Percentiles rank a stretch among this genome's conserved stretches.
These are phyloP conservation scores for Gallinago jamesoni DNA, from an alignment of 2,113 vertebrate species.

Conservation along the genomic window DNA sequence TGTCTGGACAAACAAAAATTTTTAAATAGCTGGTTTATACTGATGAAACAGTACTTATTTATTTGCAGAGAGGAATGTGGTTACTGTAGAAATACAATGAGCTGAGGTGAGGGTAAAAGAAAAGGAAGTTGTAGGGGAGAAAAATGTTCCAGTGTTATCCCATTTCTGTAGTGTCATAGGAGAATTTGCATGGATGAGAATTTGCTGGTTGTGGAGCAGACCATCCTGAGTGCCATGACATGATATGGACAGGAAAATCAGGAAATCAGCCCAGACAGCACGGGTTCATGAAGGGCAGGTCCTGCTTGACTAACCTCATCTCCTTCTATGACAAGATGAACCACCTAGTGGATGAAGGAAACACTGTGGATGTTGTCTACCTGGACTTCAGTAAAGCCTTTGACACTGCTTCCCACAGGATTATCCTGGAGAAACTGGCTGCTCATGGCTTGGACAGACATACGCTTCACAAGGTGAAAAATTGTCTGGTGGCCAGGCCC, in stretches of 20 bases:
- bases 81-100: not conserved
- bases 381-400: not conserved
- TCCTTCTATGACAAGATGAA: not conserved
- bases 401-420: not conserved
- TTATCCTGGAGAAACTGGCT: not conserved
- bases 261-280: not conserved
- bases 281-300: not conserved
- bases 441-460: too few species aligned
- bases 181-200: not conserved
- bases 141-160: not conserved
- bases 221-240: fast-evolving
- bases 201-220: not conserved
- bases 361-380: not conserved
- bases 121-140: not conserved
- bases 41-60: not conserved
- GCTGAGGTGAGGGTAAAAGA: not conserved
- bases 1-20: not conserved
- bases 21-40: not conserved
- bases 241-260: not conserved
- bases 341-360: not conserved
- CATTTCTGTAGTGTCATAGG: not conserved
- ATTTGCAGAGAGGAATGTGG: not conserved
- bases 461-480: not conserved
- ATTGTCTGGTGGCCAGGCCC: too few species aligned
- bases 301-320: not conserved